Base-by-base conservation (phyloP, 1,140 invertebrate genomes). In the Drosophila teissieri region DNA sequence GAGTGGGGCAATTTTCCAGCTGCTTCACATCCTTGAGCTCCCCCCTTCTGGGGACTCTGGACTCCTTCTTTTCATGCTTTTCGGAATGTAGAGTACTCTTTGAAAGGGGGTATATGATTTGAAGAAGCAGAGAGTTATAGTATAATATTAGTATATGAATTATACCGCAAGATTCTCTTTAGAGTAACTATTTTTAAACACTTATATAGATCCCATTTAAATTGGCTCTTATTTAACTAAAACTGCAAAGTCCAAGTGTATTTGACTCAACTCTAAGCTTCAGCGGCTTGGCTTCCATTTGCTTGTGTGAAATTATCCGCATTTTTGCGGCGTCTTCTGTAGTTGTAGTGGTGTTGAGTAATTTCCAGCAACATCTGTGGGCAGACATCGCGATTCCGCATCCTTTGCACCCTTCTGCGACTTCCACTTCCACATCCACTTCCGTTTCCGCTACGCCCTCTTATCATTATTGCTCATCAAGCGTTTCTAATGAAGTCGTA, bases 401-500 rank as follows among this genome's bases (percentile, higher is more conserved):
- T 64, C 60, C 34, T 14, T 17, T 15, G 11, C 61, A 52, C 37
- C 27, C 51, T 46, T 57, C 56, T 19, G 4, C 40, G 11, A n/a
- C 22, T 49, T 42, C 8, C 40, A 10, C 5, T 49, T 58, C 14
- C 55, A n/a, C 19, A 1, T 19, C 19, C 19, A 19, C 22, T 49
- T 45, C 11, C 40, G 12, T 5, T 49, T 58, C 15, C 55, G 24
- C 27, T 19, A 24, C 49, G 42, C 49, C 40, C 48, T 80, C 48
- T 80, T 80, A 84, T 85, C 81, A 85, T 84, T 85, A 85, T 85
- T 84, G 81, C 67, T 84, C 81, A 84, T 84, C 81, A 85, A 61
- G 81, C 81, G 81, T 73, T 85, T 85, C 81, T 84, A 84, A 84
- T 84, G 81, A 84, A 84, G 81, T 84, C 81, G 81, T 84, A 76